phyloP scores from a whole-genome alignment of 2,113 vertebrate genomes.

The Mormyrus iriodes region DNA sequence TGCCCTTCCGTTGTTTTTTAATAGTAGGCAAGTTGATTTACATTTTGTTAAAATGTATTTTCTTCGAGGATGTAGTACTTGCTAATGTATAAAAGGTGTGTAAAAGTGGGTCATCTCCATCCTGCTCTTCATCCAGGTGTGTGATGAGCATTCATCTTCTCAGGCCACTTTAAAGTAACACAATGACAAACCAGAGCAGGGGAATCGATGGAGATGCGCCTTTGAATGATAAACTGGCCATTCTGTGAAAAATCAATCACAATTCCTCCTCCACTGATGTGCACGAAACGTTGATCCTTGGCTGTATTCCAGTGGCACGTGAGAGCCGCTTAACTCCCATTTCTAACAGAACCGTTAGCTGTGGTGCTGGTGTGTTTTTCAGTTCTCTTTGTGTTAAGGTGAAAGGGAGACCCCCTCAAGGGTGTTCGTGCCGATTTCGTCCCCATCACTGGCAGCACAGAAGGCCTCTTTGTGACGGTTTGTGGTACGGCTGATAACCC shows the following conservation, averaged over 20 bases:
- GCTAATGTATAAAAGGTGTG: neutral
- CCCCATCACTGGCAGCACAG: neutral
- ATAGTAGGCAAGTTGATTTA: neutral
- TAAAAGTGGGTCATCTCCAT: constrained; percentile 19
- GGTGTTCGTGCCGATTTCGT: neutral
- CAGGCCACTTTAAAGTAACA: constrained; percentile 56
- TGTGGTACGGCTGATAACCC: neutral
- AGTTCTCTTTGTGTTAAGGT: neutral
- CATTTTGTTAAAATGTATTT: neutral
- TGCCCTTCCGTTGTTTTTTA: neutral
- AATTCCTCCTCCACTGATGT: constrained; percentile 23
- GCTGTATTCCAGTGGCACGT: constrained; percentile 24
- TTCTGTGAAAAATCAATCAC: constrained; percentile 62
- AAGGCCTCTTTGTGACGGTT: neutral
- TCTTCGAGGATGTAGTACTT: neutral
- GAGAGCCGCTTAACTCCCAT: constrained; percentile 11
- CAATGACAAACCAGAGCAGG: constrained; percentile 66
- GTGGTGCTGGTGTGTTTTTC: neutral
- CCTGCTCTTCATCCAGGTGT: constrained; percentile 46
- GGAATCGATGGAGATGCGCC: constrained; percentile 61
- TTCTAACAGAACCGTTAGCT: neutral
- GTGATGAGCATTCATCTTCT: constrained; percentile 54
- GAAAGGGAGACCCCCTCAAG: neutral
- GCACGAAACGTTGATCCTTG: constrained; percentile 17
- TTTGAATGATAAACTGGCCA: constrained; percentile 68